Conservation (phyloP, 2,888 invertebrate genomes). For the Meganola albula region DNA sequence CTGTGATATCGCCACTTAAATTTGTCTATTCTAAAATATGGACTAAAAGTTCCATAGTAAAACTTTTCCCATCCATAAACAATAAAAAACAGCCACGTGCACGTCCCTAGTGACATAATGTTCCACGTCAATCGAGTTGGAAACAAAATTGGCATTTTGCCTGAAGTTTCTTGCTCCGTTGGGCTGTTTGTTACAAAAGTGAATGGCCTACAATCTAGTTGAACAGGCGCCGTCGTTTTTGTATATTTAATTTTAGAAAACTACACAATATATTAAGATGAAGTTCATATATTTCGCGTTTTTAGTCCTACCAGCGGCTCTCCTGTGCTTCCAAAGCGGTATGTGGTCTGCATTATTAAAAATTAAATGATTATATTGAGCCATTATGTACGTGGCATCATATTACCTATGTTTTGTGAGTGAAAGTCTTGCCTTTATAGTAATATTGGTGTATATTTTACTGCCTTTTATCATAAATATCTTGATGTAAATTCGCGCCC, state of each 20-base stretch:
- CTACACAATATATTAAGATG: slow-evolving; percentile 72
- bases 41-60: too few species aligned
- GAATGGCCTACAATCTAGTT: slow-evolving; percentile 58
- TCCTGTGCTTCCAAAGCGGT: slow-evolving; percentile 85
- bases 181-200: slow-evolving; percentile 56
- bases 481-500: too few species aligned
- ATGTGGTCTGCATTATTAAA: slow-evolving; percentile 72
- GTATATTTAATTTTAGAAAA: slow-evolving; percentile 32
- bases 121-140: slow-evolving; percentile 79
- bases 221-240: slow-evolving; percentile 42
- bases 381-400: slow-evolving; percentile 65
- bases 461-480: too few species aligned
- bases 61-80: too few species aligned
- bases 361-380: slow-evolving; percentile 27
- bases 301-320: slow-evolving; percentile 83
- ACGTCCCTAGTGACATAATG: slow-evolving; percentile 61
- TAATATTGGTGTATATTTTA: too few species aligned
- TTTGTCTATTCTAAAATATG: too few species aligned
- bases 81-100: too few species aligned
- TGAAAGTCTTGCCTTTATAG: slow-evolving; percentile 36
- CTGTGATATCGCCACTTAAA: not conserved
- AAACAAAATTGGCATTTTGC: slow-evolving; percentile 68
- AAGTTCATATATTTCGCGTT: slow-evolving; percentile 81
- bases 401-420: slow-evolving; percentile 40
- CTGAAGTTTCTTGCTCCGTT: slow-evolving; percentile 49